Conservation (phyloP, 2,113 vertebrate genomes). For the Isurus oxyrinchus region DNA sequence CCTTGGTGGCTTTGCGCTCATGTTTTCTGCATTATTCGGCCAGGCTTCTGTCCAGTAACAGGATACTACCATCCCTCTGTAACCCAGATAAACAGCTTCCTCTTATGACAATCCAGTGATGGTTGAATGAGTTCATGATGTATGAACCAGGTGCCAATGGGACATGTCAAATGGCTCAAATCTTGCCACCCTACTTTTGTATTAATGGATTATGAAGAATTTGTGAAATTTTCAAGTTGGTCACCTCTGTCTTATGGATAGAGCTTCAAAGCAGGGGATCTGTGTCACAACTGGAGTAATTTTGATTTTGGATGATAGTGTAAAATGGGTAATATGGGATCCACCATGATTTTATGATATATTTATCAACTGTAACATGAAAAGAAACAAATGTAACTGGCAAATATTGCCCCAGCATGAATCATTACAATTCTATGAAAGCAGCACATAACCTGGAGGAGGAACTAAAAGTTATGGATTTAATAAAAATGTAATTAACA, state of each 20-base stretch:
- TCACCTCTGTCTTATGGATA: not conserved
- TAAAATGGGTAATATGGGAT: not conserved
- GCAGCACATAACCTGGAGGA: not conserved
- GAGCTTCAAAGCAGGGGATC: not conserved
- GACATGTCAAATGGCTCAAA: not conserved
- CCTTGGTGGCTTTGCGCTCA: not conserved
- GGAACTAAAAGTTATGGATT: not conserved
- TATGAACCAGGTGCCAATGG: not conserved
- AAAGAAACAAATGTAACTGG: not conserved
- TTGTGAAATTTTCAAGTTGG: not conserved
- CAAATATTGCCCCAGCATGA: not conserved
- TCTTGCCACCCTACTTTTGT: not conserved
- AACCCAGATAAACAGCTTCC: not conserved
- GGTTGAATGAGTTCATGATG: not conserved
- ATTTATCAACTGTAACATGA: not conserved
- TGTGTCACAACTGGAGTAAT: not conserved
- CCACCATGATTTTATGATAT: not conserved
- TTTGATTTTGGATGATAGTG: not conserved
- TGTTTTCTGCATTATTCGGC: not conserved
- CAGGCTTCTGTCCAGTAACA: not conserved
- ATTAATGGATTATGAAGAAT: not conserved
- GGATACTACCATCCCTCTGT: not conserved
- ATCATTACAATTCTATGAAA: not conserved
- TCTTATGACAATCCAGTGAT: not conserved
- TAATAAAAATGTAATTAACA: constrained; percentile 30